phyloP scores from a whole-genome alignment of 2,888 invertebrate genomes.

The Villa cingulata region DNA sequence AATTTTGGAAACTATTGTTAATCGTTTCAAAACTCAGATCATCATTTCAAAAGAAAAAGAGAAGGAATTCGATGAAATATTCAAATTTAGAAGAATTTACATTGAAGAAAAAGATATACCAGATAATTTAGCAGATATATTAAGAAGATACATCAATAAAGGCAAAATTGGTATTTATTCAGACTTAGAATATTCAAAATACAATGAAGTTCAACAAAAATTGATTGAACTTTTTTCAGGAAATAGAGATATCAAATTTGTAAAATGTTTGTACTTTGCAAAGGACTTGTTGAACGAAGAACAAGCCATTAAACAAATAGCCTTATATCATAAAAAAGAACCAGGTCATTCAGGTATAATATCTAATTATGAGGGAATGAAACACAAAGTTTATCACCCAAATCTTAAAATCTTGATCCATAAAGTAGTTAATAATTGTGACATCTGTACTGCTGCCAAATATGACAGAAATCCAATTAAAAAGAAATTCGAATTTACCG shows the following conservation, averaged over 20 bases:
- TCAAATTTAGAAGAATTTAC: conserved; percentile 1
- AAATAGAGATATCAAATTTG: not conserved
- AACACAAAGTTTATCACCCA: conserved; percentile 12
- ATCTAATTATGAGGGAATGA: conserved; percentile 10
- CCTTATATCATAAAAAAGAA: conserved; percentile 10
- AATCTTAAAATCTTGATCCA: not conserved
- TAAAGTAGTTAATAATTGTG: not conserved
- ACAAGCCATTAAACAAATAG: conserved; percentile 9
- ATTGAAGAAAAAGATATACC: not conserved
- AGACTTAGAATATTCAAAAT: conserved; percentile 6
- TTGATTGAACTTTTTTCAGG: not conserved
- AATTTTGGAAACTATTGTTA: conserved; percentile 13
- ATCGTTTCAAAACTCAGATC: conserved; percentile 9
- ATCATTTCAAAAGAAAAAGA: not conserved
- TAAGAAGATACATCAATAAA: not conserved
- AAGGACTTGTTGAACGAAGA: conserved; percentile 11
- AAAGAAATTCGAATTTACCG: conserved; percentile 10
- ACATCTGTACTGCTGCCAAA: conserved; percentile 9
- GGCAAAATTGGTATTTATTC: conserved; percentile 5
- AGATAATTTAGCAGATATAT: not conserved
- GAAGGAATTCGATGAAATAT: not conserved
- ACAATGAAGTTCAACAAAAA: conserved; percentile 2
- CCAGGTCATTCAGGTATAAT: conserved; percentile 12
- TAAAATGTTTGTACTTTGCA: conserved; percentile 12
- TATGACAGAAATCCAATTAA: conserved; percentile 13